A percentile compares a stretch with the other conserved stretches of the same genome.
phyloP scores from a whole-genome alignment of 2,113 vertebrate species.

The Anas platyrhynchos region DNA sequence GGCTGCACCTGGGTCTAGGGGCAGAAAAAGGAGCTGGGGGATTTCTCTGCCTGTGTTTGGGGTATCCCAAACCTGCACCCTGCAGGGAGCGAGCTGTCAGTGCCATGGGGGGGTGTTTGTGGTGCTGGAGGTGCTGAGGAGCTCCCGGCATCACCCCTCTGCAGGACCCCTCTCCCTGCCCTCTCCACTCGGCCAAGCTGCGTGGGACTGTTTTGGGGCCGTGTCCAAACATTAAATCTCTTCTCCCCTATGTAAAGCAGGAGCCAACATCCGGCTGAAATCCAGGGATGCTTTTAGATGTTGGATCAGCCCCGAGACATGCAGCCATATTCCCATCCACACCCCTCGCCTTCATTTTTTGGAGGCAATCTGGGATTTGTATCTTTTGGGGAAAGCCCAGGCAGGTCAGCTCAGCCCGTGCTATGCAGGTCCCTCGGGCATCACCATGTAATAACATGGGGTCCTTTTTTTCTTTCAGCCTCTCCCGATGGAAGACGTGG shows the following conservation, averaged over 20 bases:
- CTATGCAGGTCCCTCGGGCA: accelerated
- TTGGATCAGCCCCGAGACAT: neutral
- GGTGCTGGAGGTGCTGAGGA: accelerated
- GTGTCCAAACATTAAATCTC: neutral
- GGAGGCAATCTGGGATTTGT: neutral
- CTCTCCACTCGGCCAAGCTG: neutral
- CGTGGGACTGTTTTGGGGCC: neutral
- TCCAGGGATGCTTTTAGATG: neutral
- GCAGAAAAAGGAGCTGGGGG: neutral
- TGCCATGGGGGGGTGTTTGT: accelerated
- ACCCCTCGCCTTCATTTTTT: neutral
- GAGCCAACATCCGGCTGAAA: neutral
- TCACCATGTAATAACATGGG: neutral
- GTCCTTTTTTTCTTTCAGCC: neutral
- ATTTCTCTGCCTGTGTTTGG: accelerated
- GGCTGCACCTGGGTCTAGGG: neutral
- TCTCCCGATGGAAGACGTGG: neutral
- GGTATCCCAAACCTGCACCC: neutral
- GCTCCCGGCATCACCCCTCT: neutral
- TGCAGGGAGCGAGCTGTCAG: accelerated
- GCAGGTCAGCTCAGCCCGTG: neutral
- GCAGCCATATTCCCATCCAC: neutral
- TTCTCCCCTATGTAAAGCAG: neutral
- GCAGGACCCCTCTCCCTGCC: neutral
- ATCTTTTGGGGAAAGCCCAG: neutral